Evolutionary conservation across 2,113 vertebrate species (phyloP).

Genomic region (Accipiter cooperii): DNA sequence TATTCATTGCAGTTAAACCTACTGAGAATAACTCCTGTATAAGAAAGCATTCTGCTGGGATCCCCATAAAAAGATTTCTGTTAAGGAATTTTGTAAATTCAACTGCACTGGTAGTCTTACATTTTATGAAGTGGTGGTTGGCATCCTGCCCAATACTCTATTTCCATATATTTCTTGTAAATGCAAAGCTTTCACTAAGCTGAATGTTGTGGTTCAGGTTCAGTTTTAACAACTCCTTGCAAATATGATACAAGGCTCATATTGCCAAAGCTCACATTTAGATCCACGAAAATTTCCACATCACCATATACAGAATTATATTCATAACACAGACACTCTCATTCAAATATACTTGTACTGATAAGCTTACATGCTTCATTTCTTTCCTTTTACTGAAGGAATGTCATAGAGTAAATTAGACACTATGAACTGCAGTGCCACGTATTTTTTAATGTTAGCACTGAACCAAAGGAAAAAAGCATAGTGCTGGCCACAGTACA

Average conservation of each 20-base stretch:
- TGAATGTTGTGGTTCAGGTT: slow-evolving; percentile 3
- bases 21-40: background rate
- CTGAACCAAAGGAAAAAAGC: background rate
- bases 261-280: slow-evolving; percentile 2
- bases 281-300: background rate
- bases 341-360: background rate
- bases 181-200: background rate
- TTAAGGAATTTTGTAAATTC: slow-evolving; percentile 18
- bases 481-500: background rate
- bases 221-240: slow-evolving; percentile 12
- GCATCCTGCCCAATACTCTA: slow-evolving; percentile 10
- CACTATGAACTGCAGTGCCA: background rate
- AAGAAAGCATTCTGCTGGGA: slow-evolving; percentile 3
- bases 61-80: slow-evolving; percentile 12
- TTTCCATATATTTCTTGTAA: slow-evolving; percentile 15
- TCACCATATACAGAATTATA: background rate
- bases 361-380: background rate
- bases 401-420: background rate
- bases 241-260: background rate
- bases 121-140: slow-evolving; percentile 17
- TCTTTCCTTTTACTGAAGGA: background rate
- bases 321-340: background rate
- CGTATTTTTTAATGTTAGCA: background rate
- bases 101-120: background rate
- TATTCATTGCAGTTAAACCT: background rate